Evolutionary conservation across 2,797 vertebrate species (phyloP).

Genomic region (Bufotes viridis): DNA sequence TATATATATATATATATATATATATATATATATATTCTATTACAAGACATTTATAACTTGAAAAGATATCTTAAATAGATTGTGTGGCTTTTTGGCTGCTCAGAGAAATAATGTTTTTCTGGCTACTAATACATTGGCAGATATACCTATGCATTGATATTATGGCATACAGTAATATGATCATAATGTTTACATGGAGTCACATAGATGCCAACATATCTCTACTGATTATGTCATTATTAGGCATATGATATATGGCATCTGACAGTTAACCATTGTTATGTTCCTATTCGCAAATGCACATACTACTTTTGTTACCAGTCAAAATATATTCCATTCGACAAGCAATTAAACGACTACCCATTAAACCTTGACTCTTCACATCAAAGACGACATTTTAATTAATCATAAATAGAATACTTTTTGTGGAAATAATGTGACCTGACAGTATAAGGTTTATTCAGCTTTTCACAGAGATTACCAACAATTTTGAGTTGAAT

Average conservation of each 20-base stretch:
- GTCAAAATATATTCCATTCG: constrained; percentile 55
- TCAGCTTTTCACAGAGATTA: constrained; percentile 78
- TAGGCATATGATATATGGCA: too few species aligned
- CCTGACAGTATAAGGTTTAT: constrained; percentile 76
- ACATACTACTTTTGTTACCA: background rate
- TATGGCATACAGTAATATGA: too few species aligned
- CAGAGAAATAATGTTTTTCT: too few species aligned
- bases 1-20: too few species aligned
- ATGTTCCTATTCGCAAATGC: background rate
- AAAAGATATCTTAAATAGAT: too few species aligned
- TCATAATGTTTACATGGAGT: background rate
- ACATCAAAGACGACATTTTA: constrained; percentile 78
- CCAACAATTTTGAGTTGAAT: constrained; percentile 75
- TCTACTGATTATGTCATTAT: background rate
- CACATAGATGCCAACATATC: background rate
- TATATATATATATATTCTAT: too few species aligned
- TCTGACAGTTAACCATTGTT: background rate
- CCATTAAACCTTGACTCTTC: constrained; percentile 70
- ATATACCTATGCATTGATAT: too few species aligned
- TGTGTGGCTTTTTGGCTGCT: too few species aligned
- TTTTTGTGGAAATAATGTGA: constrained; percentile 76
- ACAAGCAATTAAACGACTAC: constrained; percentile 75
- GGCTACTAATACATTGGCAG: too few species aligned
- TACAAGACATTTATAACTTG: too few species aligned
- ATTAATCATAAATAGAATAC: constrained; percentile 78